phyloP scores from a whole-genome alignment of 2,888 invertebrate species.

The Diplolepis rosae region DNA sequence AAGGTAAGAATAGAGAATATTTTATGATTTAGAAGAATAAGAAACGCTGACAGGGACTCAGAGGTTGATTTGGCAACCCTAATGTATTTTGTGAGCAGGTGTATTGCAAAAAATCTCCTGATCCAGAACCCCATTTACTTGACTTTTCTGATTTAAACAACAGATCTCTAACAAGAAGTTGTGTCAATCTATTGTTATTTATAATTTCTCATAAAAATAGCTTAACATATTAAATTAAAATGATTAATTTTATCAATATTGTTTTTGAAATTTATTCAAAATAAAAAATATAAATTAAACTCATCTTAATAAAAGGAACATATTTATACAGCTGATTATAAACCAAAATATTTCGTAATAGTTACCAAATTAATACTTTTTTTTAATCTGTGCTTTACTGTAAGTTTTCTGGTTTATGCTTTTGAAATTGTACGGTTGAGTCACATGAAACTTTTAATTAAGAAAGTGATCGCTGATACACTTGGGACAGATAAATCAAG shows the following conservation, averaged over 20 bases:
- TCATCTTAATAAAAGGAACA: no score
- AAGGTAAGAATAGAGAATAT: background rate
- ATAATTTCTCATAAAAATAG: no score
- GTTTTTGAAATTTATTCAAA: no score
- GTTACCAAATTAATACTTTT: no score
- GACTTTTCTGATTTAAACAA: background rate
- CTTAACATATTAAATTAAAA: no score
- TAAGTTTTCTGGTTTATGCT: background rate
- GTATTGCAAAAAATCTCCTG: background rate
- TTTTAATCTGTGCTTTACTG: no score
- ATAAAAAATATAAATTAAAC: no score
- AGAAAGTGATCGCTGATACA: conserved; percentile 6
- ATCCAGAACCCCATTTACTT: background rate
- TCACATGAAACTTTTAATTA: conserved; percentile 9
- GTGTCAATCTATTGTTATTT: no score
- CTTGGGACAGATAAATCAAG: background rate
- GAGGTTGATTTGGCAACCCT: background rate
- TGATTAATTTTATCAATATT: no score
- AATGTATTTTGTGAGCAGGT: background rate
- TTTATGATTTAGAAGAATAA: background rate
- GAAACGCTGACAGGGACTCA: no score
- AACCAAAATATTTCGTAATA: no score
- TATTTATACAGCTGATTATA: no score
- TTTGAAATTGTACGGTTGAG: background rate
- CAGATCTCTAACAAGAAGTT: conserved; percentile 2